Evolutionary conservation across 2,113 vertebrate genomes (phyloP).

Genomic region (Eulemur macaco): DNA sequence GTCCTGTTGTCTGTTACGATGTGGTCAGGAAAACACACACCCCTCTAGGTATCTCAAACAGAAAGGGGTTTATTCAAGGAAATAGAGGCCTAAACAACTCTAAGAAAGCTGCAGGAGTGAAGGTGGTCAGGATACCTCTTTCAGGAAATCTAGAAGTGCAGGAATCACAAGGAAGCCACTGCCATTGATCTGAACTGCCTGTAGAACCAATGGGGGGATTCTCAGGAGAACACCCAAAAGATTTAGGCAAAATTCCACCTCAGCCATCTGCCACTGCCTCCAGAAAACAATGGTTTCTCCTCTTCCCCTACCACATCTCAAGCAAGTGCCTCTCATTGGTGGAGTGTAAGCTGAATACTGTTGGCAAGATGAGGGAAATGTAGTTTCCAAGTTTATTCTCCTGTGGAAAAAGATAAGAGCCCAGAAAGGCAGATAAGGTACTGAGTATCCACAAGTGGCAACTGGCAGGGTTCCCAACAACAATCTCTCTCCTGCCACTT

Average conservation of each 20-base stretch:
- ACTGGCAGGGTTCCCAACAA: not conserved
- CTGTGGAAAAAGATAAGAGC: not conserved
- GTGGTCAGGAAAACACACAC: not conserved
- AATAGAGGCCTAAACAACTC: not conserved
- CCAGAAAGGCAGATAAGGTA: not conserved
- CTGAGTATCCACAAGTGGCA: not conserved
- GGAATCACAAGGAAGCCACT: not conserved
- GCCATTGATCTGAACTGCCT: not conserved
- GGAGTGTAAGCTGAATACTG: not conserved
- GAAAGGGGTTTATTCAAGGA: not conserved
- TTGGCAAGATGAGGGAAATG: not conserved
- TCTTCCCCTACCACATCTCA: not conserved
- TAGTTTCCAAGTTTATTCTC: not conserved
- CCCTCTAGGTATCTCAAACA: not conserved
- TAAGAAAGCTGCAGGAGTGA: not conserved
- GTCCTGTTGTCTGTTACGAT: not conserved
- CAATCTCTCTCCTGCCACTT: not conserved
- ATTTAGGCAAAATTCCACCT: not conserved
- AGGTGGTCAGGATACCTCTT: not conserved
- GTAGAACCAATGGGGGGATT: not conserved
- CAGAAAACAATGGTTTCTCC: not conserved
- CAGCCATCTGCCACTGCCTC: not conserved
- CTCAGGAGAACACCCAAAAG: not conserved
- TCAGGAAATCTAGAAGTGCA: not conserved
- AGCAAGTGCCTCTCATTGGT: not conserved